Percentiles rank a stretch among this genome's conserved stretches.
phyloP scores from a whole-genome alignment of 2,888 invertebrate species.

The Carterocephalus palaemon region DNA sequence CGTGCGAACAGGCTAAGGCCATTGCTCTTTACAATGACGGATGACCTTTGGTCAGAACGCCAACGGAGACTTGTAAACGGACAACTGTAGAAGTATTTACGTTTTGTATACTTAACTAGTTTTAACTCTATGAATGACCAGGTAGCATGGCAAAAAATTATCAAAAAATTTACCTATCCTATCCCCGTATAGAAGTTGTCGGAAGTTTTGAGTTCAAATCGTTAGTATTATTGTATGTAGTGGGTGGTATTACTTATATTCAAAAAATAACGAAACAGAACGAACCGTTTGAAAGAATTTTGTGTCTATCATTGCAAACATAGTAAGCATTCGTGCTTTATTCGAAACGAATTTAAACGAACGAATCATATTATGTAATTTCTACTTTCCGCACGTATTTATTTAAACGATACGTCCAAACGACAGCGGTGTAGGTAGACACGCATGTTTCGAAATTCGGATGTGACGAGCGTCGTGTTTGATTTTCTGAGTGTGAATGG shows the following conservation, averaged over 20 bases:
- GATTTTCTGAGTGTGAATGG: no score
- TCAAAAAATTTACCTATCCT: no score
- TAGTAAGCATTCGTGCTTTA: not conserved
- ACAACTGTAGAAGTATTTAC: not conserved
- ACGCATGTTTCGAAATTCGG: constrained; percentile 53
- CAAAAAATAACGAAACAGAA: no score
- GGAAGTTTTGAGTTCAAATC: no score
- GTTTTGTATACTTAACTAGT: no score
- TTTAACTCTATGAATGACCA: no score
- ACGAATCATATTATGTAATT: constrained; percentile 30
- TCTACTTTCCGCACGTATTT: constrained; percentile 56
- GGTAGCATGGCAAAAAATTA: no score
- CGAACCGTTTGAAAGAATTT: no score
- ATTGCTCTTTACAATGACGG: constrained; percentile 33
- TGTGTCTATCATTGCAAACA: not conserved
- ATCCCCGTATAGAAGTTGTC: no score
- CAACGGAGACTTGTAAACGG: constrained; percentile 7
- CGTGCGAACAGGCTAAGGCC: constrained; percentile 52
- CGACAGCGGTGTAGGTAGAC: constrained; percentile 38
- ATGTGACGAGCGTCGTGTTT: constrained; percentile 38
- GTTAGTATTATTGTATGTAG: no score
- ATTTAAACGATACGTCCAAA: constrained; percentile 48
- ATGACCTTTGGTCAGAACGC: constrained; percentile 22
- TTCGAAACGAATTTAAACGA: constrained; percentile 20
- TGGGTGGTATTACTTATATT: no score